Base-by-base conservation (phyloP, 2,797 vertebrate genomes). In the Synaphobranchus kaupii region DNA sequence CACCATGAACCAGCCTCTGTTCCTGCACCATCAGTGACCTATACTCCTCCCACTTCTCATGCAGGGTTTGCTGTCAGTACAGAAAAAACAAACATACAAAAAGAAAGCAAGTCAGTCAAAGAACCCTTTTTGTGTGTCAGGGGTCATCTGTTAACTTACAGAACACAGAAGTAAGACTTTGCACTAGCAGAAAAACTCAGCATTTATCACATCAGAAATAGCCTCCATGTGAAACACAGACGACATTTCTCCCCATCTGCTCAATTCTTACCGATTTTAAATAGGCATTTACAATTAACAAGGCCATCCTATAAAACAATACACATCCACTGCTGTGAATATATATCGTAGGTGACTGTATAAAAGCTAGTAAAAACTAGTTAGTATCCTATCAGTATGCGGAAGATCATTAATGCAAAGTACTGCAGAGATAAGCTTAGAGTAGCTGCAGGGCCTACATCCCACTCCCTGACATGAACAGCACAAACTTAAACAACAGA, bases 1-100 rank as follows among this genome's bases (percentile, higher is more conserved):
- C 92, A 98, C 98, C 98, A 0, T 97, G 97, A 90, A 98, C 95
- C 9, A 99, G 95, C 82, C 97, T 95, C 95, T 99, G 98, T 91
- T 99, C 98, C 93, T 99, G 98, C 88, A 99, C 96, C 97, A 98
- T 98, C 58, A 99, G 91, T 0, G 97, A 98, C 39, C 98, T 96
- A 90, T 98, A 99, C 87, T 99, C 98, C 3, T 98, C 98, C 98
- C 98, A 99, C 90, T 99, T 99, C 94, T 99, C 98, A 20, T 98
- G 97, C 5, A 99, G 95, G 0, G 97, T 98, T 99, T 99, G 98
- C 98, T 99, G 94, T 81, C 25, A 63, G 7, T 87, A 87, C 86
- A 81, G 7, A 54, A 89, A 87, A 0, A 73, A 0, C 84, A 84
- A 4, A 78, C 0, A 66, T 1, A 0, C 6, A 28, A 22, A 22